Conservation (phyloP, 2,888 invertebrate species). For the Blera fallax region DNA sequence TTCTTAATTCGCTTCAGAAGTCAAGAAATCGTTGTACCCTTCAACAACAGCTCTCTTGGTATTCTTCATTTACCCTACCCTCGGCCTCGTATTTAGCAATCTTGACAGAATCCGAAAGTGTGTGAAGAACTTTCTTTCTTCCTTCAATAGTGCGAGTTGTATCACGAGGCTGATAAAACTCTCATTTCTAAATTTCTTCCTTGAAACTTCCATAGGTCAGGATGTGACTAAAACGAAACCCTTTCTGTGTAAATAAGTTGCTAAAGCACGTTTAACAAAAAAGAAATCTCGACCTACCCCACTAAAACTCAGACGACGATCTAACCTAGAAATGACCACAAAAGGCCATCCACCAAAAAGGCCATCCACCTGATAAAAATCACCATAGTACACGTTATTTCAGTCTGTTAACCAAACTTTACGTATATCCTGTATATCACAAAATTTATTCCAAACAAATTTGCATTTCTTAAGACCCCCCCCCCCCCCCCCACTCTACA, state of each 20-base stretch:
- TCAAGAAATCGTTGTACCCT: no score
- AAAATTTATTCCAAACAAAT: background rate
- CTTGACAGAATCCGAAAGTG: no score
- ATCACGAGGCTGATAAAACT: no score
- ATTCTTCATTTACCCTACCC: no score
- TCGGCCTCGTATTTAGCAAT: no score
- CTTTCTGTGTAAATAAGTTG: background rate
- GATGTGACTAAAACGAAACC: no score
- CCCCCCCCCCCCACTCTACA: background rate
- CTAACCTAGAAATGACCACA: background rate
- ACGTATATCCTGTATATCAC: background rate
- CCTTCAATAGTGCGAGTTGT: no score
- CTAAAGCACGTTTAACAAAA: background rate
- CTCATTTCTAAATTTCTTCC: no score
- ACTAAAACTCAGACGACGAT: background rate
- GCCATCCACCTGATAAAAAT: background rate
- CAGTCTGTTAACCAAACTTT: background rate
- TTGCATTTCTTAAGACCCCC: background rate
- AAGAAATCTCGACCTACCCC: background rate
- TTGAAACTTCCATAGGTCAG: no score
- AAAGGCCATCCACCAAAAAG: background rate
- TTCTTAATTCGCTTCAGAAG: no score
- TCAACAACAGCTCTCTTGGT: no score
- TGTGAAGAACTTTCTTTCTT: no score
- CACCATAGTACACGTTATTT: background rate